Evolutionary conservation across 2,113 vertebrate genomes (phyloP).

Genomic region (Brevimyrus niger): DNA sequence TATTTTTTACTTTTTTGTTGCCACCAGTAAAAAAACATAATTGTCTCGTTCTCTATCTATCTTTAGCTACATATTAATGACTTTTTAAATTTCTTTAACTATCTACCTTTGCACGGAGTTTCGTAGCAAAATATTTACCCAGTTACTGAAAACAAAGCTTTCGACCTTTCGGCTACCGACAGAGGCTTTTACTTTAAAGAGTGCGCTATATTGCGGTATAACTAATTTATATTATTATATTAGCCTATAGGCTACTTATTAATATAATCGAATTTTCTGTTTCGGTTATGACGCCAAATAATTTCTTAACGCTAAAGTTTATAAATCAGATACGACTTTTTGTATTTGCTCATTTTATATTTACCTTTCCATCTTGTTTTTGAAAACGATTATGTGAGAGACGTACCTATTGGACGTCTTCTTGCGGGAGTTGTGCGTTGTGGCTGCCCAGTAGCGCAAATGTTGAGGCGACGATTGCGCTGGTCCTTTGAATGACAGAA

Average conservation of each 20-base stretch:
- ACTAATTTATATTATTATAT: not conserved
- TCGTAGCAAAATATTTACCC: not conserved
- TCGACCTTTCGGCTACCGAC: not conserved
- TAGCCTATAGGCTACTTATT: not conserved
- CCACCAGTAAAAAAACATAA: not conserved
- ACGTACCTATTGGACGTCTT: conserved; percentile 40
- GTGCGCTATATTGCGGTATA: not conserved
- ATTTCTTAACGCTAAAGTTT: not conserved
- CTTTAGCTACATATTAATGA: not conserved
- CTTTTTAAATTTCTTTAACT: not conserved
- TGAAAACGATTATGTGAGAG: too few relatives aligned
- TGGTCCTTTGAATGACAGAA: not conserved
- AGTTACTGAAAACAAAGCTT: not conserved
- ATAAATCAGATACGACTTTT: not conserved
- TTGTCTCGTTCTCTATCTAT: too few relatives aligned
- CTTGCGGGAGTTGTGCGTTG: conserved; percentile 33
- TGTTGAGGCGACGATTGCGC: conserved; percentile 24
- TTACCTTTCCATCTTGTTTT: not conserved
- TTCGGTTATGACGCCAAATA: not conserved
- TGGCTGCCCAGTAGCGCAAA: conserved; percentile 28
- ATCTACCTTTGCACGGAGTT: not conserved
- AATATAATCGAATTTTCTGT: not conserved
- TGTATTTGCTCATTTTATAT: not conserved
- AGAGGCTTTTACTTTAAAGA: not conserved
- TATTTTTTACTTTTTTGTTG: not conserved